Evolutionary conservation across 2,888 invertebrate species (phyloP), one percentile per base, ranked within the genome.

Genomic region (Drosophila aldrichi): DNA sequence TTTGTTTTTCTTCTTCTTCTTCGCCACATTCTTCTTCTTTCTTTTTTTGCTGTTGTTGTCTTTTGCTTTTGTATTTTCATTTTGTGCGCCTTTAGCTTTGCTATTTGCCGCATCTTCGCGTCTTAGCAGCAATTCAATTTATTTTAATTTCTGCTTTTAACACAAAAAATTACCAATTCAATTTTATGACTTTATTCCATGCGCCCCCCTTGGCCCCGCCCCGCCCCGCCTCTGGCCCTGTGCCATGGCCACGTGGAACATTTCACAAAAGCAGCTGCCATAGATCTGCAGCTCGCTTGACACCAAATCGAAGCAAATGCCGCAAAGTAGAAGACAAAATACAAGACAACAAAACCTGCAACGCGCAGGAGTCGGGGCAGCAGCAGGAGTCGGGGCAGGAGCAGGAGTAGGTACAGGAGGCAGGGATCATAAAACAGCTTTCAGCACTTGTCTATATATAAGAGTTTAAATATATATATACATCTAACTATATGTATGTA

Each of bases 131-230:
- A 87, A 87, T 90, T 87, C 90, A 88, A 87, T 87, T 90, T 90
- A 87, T 87, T 87, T 87, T 87, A 87, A 90, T 87, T 87, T 87
- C 87, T 87, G 83, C 90, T 90, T 83, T 90, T 90, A 87, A 87
- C 90, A 83, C 85, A 81, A 82, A 90, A 84, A 91, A 89, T 90
- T 90, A 89, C 90, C 91, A 90, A 91, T 90, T 91, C 91, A 90
- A 89, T 89, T 90, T 91, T 83, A 89, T 88, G 90, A 88, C 90
- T 88, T 84, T 82, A 90, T 88, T 82, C 77, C 25, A 46, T 32
- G 49, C 36, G 22, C n/a, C 64, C 43, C 0, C 38, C 5, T 2
- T 34, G 32, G 12, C 34, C 34, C 10, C 10, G 6, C 14, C 36
- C 1, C 4, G 8, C 58, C 20, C 1, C 20, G n/a, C 46, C 46